A percentile compares a stretch with the other conserved stretches of the same genome.
phyloP scores from a whole-genome alignment of 2,113 vertebrate species.

The Archilochus colubris region DNA sequence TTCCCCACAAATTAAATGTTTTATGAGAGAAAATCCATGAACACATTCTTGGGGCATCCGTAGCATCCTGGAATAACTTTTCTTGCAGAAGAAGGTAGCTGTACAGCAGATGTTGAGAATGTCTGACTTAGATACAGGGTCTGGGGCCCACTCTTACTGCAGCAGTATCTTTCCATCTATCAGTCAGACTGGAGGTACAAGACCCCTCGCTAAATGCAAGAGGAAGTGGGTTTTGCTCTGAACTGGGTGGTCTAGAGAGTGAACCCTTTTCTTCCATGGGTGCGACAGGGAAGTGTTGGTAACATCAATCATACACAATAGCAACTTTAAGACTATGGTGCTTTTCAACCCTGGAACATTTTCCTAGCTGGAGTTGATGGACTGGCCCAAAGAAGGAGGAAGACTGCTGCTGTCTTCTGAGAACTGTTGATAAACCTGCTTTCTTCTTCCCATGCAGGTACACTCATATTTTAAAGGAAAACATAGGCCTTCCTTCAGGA shows the following conservation, averaged over 20 bases:
- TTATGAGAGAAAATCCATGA: background rate
- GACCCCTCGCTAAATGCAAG: background rate
- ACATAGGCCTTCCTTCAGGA: background rate
- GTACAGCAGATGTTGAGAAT: background rate
- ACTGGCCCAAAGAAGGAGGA: background rate
- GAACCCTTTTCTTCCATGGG: background rate
- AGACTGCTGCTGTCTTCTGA: background rate
- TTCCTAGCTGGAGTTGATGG: background rate
- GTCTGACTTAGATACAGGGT: background rate
- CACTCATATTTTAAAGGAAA: background rate
- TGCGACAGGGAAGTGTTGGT: background rate
- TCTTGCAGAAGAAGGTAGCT: background rate
- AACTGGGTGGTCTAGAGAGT: background rate
- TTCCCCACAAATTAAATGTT: background rate
- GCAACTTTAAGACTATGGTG: background rate
- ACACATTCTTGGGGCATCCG: background rate
- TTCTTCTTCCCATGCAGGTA: background rate
- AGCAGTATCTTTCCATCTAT: background rate
- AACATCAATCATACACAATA: background rate
- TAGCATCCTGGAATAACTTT: background rate
- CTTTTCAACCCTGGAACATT: background rate
- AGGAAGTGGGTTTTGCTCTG: background rate
- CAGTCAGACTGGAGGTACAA: background rate
- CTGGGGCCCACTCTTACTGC: background rate
- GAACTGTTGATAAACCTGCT: background rate